phyloP scores from a whole-genome alignment of 2,888 invertebrate species.

The Diarsia rubi region DNA sequence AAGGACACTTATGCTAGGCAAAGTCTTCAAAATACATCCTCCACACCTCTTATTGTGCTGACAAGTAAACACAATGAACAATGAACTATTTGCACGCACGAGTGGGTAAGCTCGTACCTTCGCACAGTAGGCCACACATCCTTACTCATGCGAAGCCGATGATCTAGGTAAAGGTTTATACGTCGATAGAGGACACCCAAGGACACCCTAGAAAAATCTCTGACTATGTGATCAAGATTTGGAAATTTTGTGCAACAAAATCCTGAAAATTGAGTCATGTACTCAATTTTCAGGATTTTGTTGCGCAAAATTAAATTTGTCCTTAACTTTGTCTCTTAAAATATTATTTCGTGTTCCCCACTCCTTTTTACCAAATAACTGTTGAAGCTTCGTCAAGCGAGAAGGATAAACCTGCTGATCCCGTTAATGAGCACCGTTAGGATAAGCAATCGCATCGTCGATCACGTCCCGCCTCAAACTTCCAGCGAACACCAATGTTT shows the following conservation, averaged over 20 bases:
- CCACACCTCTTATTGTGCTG: slow-evolving; percentile 1
- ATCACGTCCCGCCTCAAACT: slow-evolving; percentile 42
- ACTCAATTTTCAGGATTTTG: too few species aligned
- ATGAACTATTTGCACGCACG: not conserved
- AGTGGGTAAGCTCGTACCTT: not conserved
- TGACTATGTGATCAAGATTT: not conserved
- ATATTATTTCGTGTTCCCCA: not conserved
- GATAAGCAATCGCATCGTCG: slow-evolving; percentile 45
- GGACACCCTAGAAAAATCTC: not conserved
- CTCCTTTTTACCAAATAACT: not conserved
- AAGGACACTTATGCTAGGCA: too few species aligned
- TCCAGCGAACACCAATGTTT: slow-evolving; percentile 34
- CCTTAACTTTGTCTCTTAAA: not conserved
- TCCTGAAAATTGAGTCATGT: not conserved
- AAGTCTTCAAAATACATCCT: not conserved
- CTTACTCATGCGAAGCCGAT: slow-evolving; percentile 9
- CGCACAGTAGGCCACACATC: not conserved
- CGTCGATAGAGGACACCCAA: not conserved
- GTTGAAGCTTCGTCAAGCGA: not conserved
- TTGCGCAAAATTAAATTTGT: too few species aligned
- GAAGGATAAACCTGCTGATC: slow-evolving; percentile 22
- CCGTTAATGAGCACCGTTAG: slow-evolving; percentile 44
- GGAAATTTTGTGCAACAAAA: not conserved
- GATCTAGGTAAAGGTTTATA: not conserved
- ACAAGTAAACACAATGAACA: slow-evolving; percentile 1